Conservation (phyloP, 2,888 invertebrate species). For the Dolomedes plantarius region DNA sequence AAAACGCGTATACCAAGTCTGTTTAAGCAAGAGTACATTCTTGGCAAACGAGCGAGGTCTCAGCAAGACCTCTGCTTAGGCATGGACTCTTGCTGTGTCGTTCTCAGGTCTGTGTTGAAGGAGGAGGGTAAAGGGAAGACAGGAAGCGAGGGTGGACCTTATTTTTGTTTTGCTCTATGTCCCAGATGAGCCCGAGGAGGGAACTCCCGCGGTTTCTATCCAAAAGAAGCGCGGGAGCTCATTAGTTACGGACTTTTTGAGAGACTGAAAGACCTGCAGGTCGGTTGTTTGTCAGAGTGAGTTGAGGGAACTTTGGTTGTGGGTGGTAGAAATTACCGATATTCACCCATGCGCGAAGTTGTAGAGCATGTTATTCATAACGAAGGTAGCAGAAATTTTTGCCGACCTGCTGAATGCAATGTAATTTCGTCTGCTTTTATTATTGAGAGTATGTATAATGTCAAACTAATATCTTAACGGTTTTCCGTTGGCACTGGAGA, state of each 20-base stretch:
- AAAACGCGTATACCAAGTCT: no score
- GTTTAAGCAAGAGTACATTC: no score
- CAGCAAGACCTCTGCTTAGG: conserved; percentile 22
- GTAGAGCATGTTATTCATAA: no score
- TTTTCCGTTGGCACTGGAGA: no score
- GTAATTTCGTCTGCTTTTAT: no score
- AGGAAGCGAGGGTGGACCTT: conserved; percentile 9
- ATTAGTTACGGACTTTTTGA: not conserved
- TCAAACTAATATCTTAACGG: no score
- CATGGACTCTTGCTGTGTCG: conserved; percentile 37
- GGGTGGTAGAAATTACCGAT: not conserved
- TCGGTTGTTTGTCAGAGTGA: not conserved
- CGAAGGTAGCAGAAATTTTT: no score
- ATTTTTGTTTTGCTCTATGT: conserved; percentile 1
- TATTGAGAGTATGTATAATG: no score
- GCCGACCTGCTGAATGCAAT: no score
- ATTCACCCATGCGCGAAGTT: not conserved
- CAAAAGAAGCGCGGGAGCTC: not conserved
- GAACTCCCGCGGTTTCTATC: not conserved
- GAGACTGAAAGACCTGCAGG: not conserved
- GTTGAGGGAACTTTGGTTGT: not conserved
- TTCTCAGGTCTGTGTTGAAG: conserved; percentile 22
- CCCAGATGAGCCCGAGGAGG: not conserved
- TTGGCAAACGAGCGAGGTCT: no score
- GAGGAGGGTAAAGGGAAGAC: not conserved